Evolutionary conservation across 2,113 vertebrate genomes (phyloP).

Genomic region (Myrmophylax atrothorax): DNA sequence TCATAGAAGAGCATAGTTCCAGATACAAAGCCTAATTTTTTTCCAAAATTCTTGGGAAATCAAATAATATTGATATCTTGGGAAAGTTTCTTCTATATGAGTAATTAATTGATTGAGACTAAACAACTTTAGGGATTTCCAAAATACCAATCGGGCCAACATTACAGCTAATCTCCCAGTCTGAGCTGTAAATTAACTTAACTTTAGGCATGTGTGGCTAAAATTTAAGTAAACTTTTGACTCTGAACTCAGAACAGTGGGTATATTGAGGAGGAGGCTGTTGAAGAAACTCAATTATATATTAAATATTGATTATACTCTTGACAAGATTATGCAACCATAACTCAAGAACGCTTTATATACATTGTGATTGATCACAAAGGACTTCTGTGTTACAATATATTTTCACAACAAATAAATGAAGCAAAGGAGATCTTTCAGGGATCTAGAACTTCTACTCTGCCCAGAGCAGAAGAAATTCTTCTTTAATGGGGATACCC

Average conservation of each 20-base stretch:
- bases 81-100: not conserved
- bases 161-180: not conserved
- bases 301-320: not conserved
- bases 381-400: not conserved
- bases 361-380: not conserved
- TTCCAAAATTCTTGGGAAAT: not conserved
- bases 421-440: not conserved
- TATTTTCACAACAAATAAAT: not conserved
- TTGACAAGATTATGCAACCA: not conserved
- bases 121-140: not conserved
- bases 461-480: not conserved
- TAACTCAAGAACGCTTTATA: not conserved
- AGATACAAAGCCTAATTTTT: not conserved
- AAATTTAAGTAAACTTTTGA: not conserved
- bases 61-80: not conserved
- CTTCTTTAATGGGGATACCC: not conserved
- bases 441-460: not conserved
- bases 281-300: not conserved
- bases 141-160: not conserved
- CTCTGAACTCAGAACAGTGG: not conserved
- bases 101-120: not conserved
- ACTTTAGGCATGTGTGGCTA: not conserved
- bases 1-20: not conserved
- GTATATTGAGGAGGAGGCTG: not conserved
- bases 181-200: not conserved